phyloP scores from a whole-genome alignment of 2,888 invertebrate genomes.

The Criorhina ranunculi region DNA sequence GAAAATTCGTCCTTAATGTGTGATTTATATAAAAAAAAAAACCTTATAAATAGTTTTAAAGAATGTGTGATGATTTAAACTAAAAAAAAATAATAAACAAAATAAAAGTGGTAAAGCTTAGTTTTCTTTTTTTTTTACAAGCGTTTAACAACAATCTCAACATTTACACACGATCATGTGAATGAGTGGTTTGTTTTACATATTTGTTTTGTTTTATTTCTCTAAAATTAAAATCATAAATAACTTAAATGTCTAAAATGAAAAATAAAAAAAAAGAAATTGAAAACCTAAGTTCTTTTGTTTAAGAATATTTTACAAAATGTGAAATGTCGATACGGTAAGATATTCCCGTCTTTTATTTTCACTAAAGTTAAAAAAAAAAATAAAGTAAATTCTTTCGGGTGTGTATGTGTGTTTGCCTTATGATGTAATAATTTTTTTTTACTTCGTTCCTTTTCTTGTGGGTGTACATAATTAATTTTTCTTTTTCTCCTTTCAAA shows the following conservation, averaged over 20 bases:
- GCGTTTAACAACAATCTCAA: slow-evolving; percentile 34
- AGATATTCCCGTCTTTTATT: slow-evolving; percentile 23
- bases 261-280: slow-evolving; percentile 25
- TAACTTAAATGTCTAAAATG: slow-evolving; percentile 57
- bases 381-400: slow-evolving; percentile 46
- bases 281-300: background rate
- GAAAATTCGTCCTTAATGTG: slow-evolving; percentile 30
- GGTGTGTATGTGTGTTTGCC: slow-evolving; percentile 26
- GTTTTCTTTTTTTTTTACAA: slow-evolving; percentile 43
- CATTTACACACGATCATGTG: slow-evolving; percentile 22
- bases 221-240: slow-evolving; percentile 58
- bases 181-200: slow-evolving; percentile 39
- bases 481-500: slow-evolving; percentile 27
- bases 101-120: slow-evolving; percentile 52
- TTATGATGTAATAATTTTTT: slow-evolving; percentile 24
- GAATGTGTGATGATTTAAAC: slow-evolving; percentile 53
- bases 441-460: slow-evolving; percentile 12
- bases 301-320: slow-evolving; percentile 59
- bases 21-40: slow-evolving; percentile 8
- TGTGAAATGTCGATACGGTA: slow-evolving; percentile 31
- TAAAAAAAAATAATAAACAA: slow-evolving; percentile 28
- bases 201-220: slow-evolving; percentile 11
- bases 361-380: slow-evolving; percentile 8
- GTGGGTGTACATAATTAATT: background rate
- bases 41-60: slow-evolving; percentile 11